phyloP scores from a whole-genome alignment of 2,888 invertebrate species.

The Morpho deidamia region DNA sequence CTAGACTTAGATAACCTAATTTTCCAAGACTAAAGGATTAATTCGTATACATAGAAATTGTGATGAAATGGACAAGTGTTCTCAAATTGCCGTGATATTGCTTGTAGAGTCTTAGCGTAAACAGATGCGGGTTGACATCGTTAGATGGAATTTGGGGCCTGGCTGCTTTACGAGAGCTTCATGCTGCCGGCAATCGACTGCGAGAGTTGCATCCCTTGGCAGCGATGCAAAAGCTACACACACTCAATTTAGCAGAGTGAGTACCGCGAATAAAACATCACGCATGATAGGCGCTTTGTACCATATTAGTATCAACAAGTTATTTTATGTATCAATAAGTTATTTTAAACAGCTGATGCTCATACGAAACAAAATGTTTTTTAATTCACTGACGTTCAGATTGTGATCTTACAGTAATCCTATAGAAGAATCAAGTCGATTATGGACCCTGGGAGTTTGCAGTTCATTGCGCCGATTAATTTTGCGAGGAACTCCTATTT shows the following conservation, averaged over 20 bases:
- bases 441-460: slow-evolving; percentile 67
- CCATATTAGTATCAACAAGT: too few species aligned
- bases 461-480: slow-evolving; percentile 51
- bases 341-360: too few species aligned
- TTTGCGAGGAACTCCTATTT: slow-evolving; percentile 47
- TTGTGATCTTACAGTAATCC: slow-evolving; percentile 45
- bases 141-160: slow-evolving; percentile 84
- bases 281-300: too few species aligned
- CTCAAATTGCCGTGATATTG: background rate
- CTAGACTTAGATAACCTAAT: too few species aligned
- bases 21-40: too few species aligned
- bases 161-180: slow-evolving; percentile 77
- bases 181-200: slow-evolving; percentile 81
- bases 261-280: slow-evolving; percentile 11
- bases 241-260: slow-evolving; percentile 71
- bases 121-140: slow-evolving; percentile 81
- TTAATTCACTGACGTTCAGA: too few species aligned
- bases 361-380: too few species aligned
- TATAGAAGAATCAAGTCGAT: slow-evolving; percentile 51
- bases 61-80: too few species aligned
- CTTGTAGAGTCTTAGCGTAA: slow-evolving; percentile 68
- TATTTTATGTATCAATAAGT: too few species aligned
- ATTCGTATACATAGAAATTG: too few species aligned
- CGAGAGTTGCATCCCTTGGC: slow-evolving; percentile 80
- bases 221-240: slow-evolving; percentile 75